Conservation (phyloP, 1,140 invertebrate genomes). For the Drepana arcuata region DNA sequence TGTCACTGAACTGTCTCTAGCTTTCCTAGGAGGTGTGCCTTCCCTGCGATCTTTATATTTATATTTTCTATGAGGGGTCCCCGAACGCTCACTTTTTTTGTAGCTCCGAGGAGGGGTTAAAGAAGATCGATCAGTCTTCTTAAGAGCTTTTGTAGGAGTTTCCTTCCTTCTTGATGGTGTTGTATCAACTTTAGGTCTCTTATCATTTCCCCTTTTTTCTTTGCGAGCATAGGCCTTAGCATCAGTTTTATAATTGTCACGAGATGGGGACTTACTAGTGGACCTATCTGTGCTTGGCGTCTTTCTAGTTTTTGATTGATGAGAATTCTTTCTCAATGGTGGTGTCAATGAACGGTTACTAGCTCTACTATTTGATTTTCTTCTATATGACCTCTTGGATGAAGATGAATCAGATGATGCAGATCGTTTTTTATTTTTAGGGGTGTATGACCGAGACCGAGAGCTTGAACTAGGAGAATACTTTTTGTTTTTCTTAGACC, state of each 20-base stretch:
- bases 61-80: constrained; percentile 29
- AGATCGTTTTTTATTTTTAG: constrained; percentile 30
- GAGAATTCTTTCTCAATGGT: constrained; percentile 27
- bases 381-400: constrained; percentile 44
- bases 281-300: constrained; percentile 24
- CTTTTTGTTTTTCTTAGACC: constrained; percentile 24
- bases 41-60: constrained; percentile 32
- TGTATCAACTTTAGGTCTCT: constrained; percentile 1
- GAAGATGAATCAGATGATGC: constrained; percentile 32
- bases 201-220: constrained; percentile 30
- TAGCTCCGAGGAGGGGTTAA: constrained; percentile 31
- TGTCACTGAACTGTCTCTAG: constrained; percentile 43
- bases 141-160: constrained; percentile 23
- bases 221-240: no score
- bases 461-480: constrained; percentile 46
- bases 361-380: constrained; percentile 16
- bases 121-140: constrained; percentile 33
- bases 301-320: constrained; percentile 19
- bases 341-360: constrained; percentile 34
- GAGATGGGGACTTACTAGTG: constrained; percentile 23
- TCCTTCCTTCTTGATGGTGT: constrained; percentile 12
- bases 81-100: constrained; percentile 19
- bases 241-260: no score
- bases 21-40: constrained; percentile 24
- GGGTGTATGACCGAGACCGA: constrained; percentile 42